Evolutionary conservation across 2,113 vertebrate species (phyloP).

Genomic region (Takifugu bimaculatus): DNA sequence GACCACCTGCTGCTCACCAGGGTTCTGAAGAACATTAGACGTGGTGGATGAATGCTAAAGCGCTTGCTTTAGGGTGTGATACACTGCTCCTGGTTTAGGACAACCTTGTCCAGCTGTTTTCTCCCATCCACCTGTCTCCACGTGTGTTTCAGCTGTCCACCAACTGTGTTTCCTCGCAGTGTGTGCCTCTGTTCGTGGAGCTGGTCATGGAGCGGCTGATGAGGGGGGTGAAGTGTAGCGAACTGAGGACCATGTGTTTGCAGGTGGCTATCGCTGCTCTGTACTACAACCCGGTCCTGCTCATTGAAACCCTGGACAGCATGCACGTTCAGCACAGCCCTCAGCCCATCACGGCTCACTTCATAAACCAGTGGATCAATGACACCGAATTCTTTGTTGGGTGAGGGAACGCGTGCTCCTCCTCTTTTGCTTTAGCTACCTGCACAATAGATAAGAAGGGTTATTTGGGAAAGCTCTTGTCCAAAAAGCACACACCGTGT

Average conservation of each 20-base stretch:
- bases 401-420: constrained; percentile 50
- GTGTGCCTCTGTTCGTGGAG: constrained; percentile 92
- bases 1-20: no score
- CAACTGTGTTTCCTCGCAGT: constrained; percentile 68
- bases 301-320: constrained; percentile 90
- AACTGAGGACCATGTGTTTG: constrained; percentile 95
- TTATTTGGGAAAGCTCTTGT: no score
- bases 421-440: no score
- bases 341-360: constrained; percentile 91
- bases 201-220: constrained; percentile 90
- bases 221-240: constrained; percentile 90
- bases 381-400: constrained; percentile 96
- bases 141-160: no score
- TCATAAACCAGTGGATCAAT: constrained; percentile 98
- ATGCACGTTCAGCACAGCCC: constrained; percentile 88
- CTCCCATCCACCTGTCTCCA: no score
- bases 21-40: no score
- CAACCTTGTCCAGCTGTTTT: no score
- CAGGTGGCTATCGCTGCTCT: constrained; percentile 94
- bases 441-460: no score
- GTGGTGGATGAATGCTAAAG: no score
- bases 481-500: no score
- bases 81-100: no score
- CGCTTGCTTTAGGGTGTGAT: no score
- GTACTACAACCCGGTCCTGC: constrained; percentile 89